Percentiles rank a stretch among this genome's conserved stretches.
Evolutionary conservation across 1,140 invertebrate genomes (phyloP).

Genomic region (Vanessa tameamea): DNA sequence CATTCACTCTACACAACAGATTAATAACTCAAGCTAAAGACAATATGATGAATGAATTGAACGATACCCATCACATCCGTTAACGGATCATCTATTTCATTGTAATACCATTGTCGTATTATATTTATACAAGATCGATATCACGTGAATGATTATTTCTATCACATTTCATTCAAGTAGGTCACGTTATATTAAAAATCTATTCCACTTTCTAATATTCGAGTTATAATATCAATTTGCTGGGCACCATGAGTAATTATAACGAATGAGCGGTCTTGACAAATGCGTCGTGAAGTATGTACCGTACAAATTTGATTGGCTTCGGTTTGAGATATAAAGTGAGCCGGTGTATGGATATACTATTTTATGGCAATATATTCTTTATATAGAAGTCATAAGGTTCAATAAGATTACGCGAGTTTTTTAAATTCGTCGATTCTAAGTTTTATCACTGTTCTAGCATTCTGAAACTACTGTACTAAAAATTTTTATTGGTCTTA

Average conservation of each 20-base stretch:
- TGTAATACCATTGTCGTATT: slow-evolving; percentile 60
- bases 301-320: slow-evolving; percentile 67
- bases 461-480: too few relatives aligned
- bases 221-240: slow-evolving; percentile 68
- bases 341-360: slow-evolving; percentile 11
- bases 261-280: slow-evolving; percentile 63
- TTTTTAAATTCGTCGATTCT: not conserved
- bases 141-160: slow-evolving; percentile 52
- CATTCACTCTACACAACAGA: not conserved
- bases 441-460: not conserved
- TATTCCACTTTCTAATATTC: slow-evolving; percentile 66
- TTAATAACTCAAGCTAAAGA: slow-evolving; percentile 7
- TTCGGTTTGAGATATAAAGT: slow-evolving; percentile 42
- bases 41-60: slow-evolving; percentile 58
- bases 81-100: slow-evolving; percentile 33
- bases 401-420: not conserved
- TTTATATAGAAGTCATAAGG: not conserved
- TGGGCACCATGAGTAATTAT: slow-evolving; percentile 67
- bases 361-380: slow-evolving; percentile 4
- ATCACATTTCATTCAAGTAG: slow-evolving; percentile 50
- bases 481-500: too few relatives aligned
- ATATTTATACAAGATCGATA: slow-evolving; percentile 66
- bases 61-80: slow-evolving; percentile 50
- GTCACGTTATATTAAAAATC: slow-evolving; percentile 41
- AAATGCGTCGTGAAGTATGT: slow-evolving; percentile 71